phyloP scores from a whole-genome alignment of 2,113 vertebrate genomes.

The Sinocyclocheilus grahami region DNA sequence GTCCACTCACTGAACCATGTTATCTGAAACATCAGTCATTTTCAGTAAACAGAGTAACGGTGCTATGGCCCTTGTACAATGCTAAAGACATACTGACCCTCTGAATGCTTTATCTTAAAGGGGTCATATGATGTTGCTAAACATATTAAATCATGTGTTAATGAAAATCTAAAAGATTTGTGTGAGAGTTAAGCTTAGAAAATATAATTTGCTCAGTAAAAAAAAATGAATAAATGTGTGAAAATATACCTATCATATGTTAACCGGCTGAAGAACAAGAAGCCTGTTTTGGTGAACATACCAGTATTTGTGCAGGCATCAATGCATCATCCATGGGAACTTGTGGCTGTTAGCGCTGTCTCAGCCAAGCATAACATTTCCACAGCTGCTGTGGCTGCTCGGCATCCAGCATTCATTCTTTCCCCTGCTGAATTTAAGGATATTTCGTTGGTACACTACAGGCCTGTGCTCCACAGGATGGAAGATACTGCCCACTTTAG shows the following conservation, averaged over 20 bases:
- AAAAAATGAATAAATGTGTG: not conserved
- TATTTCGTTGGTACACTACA: constrained; percentile 1
- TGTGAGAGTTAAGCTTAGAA: too few relatives aligned
- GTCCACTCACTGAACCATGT: constrained; percentile 11
- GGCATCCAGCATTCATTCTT: constrained; percentile 40
- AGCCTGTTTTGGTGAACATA: constrained; percentile 7
- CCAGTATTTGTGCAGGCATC: constrained; percentile 1
- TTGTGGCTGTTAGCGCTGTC: constrained; percentile 20
- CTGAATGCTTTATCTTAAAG: not conserved
- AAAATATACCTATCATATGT: not conserved
- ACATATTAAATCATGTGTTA: not conserved
- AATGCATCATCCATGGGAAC: constrained; percentile 16
- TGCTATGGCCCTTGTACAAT: constrained; percentile 27
- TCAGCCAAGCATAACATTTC: constrained; percentile 57
- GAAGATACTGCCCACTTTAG: not conserved
- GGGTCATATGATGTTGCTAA: not conserved
- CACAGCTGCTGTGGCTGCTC: constrained; percentile 57
- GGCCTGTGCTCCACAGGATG: not conserved
- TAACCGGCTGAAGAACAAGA: not conserved
- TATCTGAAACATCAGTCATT: constrained; percentile 24
- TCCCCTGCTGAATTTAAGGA: constrained; percentile 23
- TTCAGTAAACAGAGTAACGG: constrained; percentile 18
- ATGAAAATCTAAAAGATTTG: too few relatives aligned
- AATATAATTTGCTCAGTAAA: not conserved
- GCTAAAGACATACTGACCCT: not conserved